Percentiles rank a stretch among this genome's conserved stretches.
Conservation (phyloP, 1,140 invertebrate species). For the Camponotus vicinus region DNA sequence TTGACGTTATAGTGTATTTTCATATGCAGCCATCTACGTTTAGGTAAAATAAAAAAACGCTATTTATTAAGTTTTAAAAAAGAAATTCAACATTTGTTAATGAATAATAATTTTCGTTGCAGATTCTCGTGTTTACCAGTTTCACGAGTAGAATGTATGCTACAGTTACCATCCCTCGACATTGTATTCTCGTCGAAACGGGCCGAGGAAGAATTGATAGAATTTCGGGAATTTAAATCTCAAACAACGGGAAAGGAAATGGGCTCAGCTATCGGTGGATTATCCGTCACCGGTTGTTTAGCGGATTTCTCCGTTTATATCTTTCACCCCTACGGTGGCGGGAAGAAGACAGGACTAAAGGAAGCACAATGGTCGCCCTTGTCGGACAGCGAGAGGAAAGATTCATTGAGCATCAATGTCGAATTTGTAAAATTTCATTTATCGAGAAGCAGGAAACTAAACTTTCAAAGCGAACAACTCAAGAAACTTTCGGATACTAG, state of each 20-base stretch:
- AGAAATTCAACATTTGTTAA: conserved; percentile 1
- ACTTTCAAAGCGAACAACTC: conserved; percentile 88
- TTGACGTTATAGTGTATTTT: conserved; percentile 99
- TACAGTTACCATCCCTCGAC: conserved; percentile 97
- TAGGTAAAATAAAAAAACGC: conserved; percentile 74
- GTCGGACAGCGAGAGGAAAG: conserved; percentile 96
- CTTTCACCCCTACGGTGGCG: conserved; percentile 98
- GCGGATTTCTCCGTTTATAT: conserved; percentile 99
- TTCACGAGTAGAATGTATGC: conserved; percentile 97
- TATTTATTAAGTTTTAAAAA: neutral
- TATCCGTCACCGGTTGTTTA: conserved; percentile 97
- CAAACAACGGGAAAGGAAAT: conserved; percentile 80
- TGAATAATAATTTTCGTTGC: conserved; percentile 26
- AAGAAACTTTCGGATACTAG: conserved; percentile 82
- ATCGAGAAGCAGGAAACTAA: conserved; percentile 94
- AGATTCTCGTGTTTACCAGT: conserved; percentile 98
- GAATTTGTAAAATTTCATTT: conserved; percentile 99
- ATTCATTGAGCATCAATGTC: conserved; percentile 98
- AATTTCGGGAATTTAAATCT: conserved; percentile 87
- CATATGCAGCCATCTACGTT: conserved; percentile 99
- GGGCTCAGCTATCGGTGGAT: conserved; percentile 92
- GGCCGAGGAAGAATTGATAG: conserved; percentile 91
- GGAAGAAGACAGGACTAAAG: conserved; percentile 93
- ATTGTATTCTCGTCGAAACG: conserved; percentile 97
- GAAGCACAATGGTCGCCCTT: conserved; percentile 95